Base-by-base conservation (phyloP, 2,888 invertebrate genomes). In the Rhagophthalmus giganteus region DNA sequence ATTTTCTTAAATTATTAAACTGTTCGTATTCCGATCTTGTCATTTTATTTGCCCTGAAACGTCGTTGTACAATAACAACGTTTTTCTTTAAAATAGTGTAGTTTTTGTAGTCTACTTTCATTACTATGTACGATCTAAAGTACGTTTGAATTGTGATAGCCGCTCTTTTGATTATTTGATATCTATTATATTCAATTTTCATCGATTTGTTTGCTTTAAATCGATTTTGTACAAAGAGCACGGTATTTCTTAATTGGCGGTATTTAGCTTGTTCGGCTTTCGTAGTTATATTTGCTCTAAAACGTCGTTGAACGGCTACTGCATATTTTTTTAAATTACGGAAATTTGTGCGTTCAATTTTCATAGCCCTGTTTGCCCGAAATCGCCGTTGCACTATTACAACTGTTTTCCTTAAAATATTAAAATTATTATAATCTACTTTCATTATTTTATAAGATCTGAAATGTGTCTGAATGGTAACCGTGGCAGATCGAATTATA, bases 241-340 rank as follows among this genome's bases (percentile, higher is more conserved):
- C 11, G 1, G 73, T 62, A 9, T 69, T 37, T 57, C 53, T 54
- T 8, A 55, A 54, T 1, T 59, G 50, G 28, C 66, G 51, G 55
- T 69, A 78, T n/a, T 69, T 61, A 1, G 50, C 20, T 10, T 14
- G 13, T 38, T 55, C 67, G 32, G 60, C 61, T 40, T 68, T 72
- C 69, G 78, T 78, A 10, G 71, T 37, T 27, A 68, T 70, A 4
- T 70, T 67, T 1, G 79, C 78, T 59, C 78, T 77, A 62, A 79
- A 76, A 69, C 73, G 77, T 41, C 69, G 72, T 59, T 86, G 85
- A 33, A 84, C 66, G 1, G 59, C 54, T 7, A 79, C 66, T 15
- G 76, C 72, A 8, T 75, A 65, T 11, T 68, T 64, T 31, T 73
- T 51, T 27, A 51, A 31, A 10, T 20, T 12, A 3, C 24, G n/a